Conservation (phyloP, 2,888 invertebrate genomes). For the Eulithis prunata region DNA sequence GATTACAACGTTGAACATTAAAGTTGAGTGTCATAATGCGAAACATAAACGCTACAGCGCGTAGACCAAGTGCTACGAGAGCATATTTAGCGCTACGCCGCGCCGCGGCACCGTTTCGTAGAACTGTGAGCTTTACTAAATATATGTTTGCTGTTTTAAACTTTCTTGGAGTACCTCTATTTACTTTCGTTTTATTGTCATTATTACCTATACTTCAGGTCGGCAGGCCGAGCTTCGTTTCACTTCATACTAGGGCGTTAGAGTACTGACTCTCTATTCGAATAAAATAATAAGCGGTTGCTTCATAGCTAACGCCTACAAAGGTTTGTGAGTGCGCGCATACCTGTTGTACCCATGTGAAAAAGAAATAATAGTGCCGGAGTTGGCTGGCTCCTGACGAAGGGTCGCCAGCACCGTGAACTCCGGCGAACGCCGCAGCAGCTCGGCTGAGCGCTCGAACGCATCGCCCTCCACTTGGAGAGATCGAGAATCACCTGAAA, state of each 20-base stretch:
- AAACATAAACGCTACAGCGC: slow-evolving; percentile 17
- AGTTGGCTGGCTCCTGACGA: slow-evolving; percentile 91
- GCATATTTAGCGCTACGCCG: slow-evolving; percentile 32
- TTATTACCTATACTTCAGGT: no score
- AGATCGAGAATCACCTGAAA: slow-evolving; percentile 88
- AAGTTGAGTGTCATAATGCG: background rate
- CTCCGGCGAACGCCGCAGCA: slow-evolving; percentile 89
- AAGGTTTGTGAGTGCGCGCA: slow-evolving; percentile 4
- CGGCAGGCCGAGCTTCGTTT: no score
- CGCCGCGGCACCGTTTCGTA: slow-evolving; percentile 30
- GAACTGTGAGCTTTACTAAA: background rate
- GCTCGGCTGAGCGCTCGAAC: slow-evolving; percentile 87
- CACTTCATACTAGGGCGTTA: no score
- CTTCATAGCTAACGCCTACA: background rate
- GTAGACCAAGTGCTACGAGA: slow-evolving; percentile 31
- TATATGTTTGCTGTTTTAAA: background rate
- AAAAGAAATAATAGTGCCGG: slow-evolving; percentile 93
- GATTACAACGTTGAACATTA: slow-evolving; percentile 4
- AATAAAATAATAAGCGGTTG: background rate
- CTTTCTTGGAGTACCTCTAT: no score
- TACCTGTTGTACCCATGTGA: slow-evolving; percentile 92
- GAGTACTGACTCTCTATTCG: background rate
- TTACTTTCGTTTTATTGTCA: no score
- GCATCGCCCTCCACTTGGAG: slow-evolving; percentile 88
- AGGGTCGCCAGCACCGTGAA: slow-evolving; percentile 92